Evolutionary conservation across 2,797 vertebrate species (phyloP).

Genomic region (Ispidina picta): DNA sequence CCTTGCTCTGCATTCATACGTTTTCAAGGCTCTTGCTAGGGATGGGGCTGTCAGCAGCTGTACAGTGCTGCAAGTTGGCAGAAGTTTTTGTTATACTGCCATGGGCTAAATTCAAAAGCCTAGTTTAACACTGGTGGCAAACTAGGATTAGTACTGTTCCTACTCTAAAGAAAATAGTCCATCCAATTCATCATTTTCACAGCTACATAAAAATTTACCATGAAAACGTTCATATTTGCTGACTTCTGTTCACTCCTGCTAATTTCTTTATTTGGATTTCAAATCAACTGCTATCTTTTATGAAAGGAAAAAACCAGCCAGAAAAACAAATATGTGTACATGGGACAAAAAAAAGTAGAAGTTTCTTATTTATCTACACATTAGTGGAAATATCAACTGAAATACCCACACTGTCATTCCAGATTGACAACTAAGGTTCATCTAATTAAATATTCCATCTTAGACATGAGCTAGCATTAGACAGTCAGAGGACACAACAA

Average conservation of each 20-base stretch:
- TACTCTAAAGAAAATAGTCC: neutral
- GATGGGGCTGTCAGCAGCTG: neutral
- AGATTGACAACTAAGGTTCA: neutral
- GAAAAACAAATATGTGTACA: neutral
- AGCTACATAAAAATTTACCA: neutral
- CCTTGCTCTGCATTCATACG: neutral
- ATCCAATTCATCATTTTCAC: neutral
- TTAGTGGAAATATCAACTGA: neutral
- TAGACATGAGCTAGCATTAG: neutral
- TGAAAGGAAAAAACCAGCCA: neutral
- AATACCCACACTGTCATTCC: neutral
- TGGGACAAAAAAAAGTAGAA: neutral
- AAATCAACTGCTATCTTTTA: neutral
- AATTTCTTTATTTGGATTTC: neutral
- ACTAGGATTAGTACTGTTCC: neutral
- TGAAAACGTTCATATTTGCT: neutral
- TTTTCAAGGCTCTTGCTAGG: slow-evolving; percentile 10
- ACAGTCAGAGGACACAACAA: neutral
- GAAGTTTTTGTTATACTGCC: slow-evolving; percentile 22
- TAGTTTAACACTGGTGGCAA: neutral
- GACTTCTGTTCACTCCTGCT: neutral
- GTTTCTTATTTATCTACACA: neutral
- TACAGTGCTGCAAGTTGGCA: slow-evolving; percentile 11
- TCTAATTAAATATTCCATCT: neutral
- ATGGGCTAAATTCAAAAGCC: slow-evolving; percentile 1